Evolutionary conservation across 2,113 vertebrate genomes (phyloP), one percentile per base, ranked within the genome.

Genomic region (Eulemur macaco): DNA sequence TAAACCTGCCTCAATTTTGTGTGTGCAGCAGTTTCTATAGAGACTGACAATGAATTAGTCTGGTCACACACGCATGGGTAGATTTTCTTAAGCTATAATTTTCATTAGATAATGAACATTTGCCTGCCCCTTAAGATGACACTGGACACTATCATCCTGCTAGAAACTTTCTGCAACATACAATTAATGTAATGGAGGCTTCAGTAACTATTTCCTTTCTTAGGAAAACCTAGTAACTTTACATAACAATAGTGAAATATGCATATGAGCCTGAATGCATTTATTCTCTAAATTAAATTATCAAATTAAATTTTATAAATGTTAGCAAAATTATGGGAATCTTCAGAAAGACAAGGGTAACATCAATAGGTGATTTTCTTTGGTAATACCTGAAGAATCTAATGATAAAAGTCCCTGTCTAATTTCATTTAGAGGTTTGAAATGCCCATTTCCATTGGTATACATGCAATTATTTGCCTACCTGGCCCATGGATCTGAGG

Each of bases 11-110:
- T 93, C 89, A 68, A 9, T 86, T 78, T 74, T 68, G n/a, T 56
- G 13, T 50, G 21, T n/a, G 7, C 25, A 76, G 74, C 42, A 52
- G 1, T 56, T 89, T 90, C 60, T 83, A 4, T 20, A 93, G 68
- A 37, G 11, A 66, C 6, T 45, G 12, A 84, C 29, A 76, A 29
- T 86, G 58, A 73, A 54, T 50, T 73, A 81, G 93, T 69, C 14
- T 74, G 34, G 20, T 47, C 39, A 47, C 6, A n/a, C 14, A 10
- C 1, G 52, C 29, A 47, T 2, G 1, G 13, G n/a, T 89, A 15
- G 29, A 52, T 91, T 73, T 92, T 95, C 58, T 91, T 80, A 81
- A 86, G 64, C 21, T 78, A 25, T 85, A 74, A 78, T 95, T 82
- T 77, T 91, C 47, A 88, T 29, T 76, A 71, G 23, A 47, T 69